phyloP scores from a whole-genome alignment of 1,140 invertebrate genomes.

The Tetragonula clypearis region DNA sequence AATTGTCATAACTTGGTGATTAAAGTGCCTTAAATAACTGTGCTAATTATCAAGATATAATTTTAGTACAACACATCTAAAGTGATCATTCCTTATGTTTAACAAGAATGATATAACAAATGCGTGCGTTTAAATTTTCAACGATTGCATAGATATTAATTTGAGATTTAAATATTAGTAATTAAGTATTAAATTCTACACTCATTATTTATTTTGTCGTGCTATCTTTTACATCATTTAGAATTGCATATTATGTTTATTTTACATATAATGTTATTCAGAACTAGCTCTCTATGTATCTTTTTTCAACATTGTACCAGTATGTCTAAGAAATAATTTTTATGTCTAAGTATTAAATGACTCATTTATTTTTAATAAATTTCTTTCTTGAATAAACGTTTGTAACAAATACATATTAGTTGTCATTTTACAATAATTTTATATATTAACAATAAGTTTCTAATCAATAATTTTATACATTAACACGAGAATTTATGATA shows the following conservation, averaged over 20 bases:
- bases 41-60: constrained; percentile 39
- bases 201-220: constrained; percentile 11
- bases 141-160: constrained; percentile 11
- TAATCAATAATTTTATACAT: not conserved
- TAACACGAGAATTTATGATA: not conserved
- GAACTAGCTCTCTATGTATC: constrained; percentile 9
- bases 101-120: constrained; percentile 25
- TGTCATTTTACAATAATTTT: not conserved
- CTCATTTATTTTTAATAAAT: constrained; percentile 42
- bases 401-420: constrained; percentile 8
- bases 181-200: constrained; percentile 28
- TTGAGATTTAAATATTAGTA: constrained; percentile 15
- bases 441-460: not conserved
- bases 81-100: constrained; percentile 42
- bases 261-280: not conserved
- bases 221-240: constrained; percentile 2
- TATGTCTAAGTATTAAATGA: constrained; percentile 39
- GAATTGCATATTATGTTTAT: not conserved
- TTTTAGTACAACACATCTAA: constrained; percentile 21
- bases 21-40: constrained; percentile 51
- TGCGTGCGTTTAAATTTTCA: constrained; percentile 11
- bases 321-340: constrained; percentile 24
- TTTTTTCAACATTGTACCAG: constrained; percentile 21
- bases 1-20: constrained; percentile 47
- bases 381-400: constrained; percentile 57